phyloP scores from a whole-genome alignment of 2,888 invertebrate species.

The Galerucella pusilla region DNA sequence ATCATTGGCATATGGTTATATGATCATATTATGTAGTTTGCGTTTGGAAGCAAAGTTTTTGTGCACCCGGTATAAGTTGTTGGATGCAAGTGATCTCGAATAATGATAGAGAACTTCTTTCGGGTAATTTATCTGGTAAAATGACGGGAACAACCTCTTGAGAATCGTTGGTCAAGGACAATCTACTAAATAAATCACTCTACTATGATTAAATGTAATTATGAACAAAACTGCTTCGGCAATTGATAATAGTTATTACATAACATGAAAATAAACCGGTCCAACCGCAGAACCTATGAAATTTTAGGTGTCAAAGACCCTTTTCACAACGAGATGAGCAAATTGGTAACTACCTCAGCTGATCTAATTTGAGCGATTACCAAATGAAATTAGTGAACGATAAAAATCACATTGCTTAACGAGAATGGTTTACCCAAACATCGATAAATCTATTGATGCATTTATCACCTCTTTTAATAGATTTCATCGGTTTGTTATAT shows the following conservation, averaged over 20 bases:
- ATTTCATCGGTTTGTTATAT: constrained; percentile 35
- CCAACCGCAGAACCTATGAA: constrained; percentile 3
- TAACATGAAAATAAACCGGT: constrained; percentile 7
- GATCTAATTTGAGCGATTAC: constrained; percentile 27
- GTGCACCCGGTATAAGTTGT: no score
- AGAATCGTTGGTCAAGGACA: constrained; percentile 7
- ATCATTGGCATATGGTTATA: no score
- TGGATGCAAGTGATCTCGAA: no score
- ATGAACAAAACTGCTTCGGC: not conserved
- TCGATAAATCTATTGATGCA: constrained; percentile 41
- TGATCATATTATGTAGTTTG: no score
- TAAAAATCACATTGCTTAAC: constrained; percentile 34
- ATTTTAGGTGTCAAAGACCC: constrained; percentile 6
- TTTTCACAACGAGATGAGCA: constrained; percentile 12
- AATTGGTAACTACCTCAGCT: constrained; percentile 4
- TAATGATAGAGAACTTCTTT: not conserved
- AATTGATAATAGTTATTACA: constrained; percentile 5
- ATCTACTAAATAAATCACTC: not conserved
- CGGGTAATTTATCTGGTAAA: not conserved
- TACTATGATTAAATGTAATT: not conserved
- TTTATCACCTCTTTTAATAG: constrained; percentile 32
- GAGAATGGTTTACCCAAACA: constrained; percentile 39
- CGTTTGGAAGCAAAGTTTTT: no score
- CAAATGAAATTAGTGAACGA: constrained; percentile 38
- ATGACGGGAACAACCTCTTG: not conserved